Evolutionary conservation across 2,797 vertebrate genomes (phyloP), one percentile per base, ranked within the genome.

Genomic region (Picus viridis): DNA sequence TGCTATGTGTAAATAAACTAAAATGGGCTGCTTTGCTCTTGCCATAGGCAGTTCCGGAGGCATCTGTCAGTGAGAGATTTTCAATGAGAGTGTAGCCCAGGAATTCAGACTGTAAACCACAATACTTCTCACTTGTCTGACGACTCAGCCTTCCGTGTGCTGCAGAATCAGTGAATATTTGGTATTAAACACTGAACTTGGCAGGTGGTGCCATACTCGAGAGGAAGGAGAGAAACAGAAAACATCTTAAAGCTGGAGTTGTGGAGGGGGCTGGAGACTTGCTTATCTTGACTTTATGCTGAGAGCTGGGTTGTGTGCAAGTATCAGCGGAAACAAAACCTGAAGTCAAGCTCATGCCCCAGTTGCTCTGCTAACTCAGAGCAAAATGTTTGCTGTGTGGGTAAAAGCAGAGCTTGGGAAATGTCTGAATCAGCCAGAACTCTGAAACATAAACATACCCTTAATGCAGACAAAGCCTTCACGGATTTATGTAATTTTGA

Each of bases 401-500:
- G 30, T 79, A 83, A 76, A 41, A 91, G 62, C 53, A 84, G 59
- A 88, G 23, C 58, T 91, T 89, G 64, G 51, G 16, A 75, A 78
- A 58, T 23, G n/a, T 61, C 79, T 76, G 85, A 61, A 86, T 88
- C 73, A 83, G 83, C 43, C 85, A 81, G 59, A 93, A 72, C 43
- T 81, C 53, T 72, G 73, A 75, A 91, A 61, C 39, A 39, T 29
- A 89, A 86, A 83, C 54, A 63, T 67, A 78, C 27, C 61, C 39
- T 75, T 62, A 86, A 57, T 32, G 61, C 77, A 84, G 68, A 68
- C 61, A 91, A 61, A 93, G 36, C 75, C 71, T 34, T 88, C 74
- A 41, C 20, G 36, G 75, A 82, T 94, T 90, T 90, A 56, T 91
- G 88, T 82, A 68, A 79, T 74, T 88, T 88, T 73, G 68, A 56